These are phyloP conservation scores for Pristionchus japonicus DNA, from an alignment of 2,888 invertebrate genomes.

Conservation along the genomic window DNA sequence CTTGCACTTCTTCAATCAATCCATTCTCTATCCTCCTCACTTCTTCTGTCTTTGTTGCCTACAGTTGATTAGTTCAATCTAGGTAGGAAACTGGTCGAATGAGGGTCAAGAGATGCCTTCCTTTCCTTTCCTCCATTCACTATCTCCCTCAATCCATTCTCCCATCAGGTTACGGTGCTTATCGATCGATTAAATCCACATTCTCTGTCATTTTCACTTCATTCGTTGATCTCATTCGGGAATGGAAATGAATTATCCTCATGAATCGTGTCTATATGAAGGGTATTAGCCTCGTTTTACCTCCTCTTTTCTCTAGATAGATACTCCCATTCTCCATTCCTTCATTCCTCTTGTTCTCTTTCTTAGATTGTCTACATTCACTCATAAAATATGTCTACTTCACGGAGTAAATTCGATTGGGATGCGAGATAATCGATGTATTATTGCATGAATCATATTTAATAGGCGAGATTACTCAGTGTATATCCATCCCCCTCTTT, in stretches of 20 bases:
- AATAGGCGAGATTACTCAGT: conserved; percentile 42
- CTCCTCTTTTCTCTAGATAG: neutral
- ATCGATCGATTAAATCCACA: neutral
- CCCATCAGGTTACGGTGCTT: neutral
- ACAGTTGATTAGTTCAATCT: conserved; percentile 12
- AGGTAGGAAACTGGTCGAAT: conserved; percentile 25
- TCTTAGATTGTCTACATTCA: neutral
- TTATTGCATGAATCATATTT: neutral
- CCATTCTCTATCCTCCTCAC: neutral
- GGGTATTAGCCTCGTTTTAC: conserved; percentile 16
- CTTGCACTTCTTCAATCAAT: neutral
- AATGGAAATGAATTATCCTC: neutral
- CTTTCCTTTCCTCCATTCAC: neutral
- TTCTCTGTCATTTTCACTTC: neutral
- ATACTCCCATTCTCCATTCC: neutral
- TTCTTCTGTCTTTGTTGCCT: conserved; percentile 1
- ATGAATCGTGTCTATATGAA: neutral
- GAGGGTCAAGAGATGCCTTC: conserved; percentile 14
- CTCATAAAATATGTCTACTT: neutral
- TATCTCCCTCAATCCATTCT: neutral
- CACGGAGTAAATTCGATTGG: neutral
- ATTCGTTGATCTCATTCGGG: neutral
- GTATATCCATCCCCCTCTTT: conserved; percentile 7
- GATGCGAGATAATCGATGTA: neutral
- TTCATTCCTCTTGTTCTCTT: neutral